A percentile compares a stretch with the other conserved stretches of the same genome.
These are phyloP conservation scores for Drosophila malerkotliana DNA, from an alignment of 1,140 invertebrate genomes.

Conservation along the genomic window DNA sequence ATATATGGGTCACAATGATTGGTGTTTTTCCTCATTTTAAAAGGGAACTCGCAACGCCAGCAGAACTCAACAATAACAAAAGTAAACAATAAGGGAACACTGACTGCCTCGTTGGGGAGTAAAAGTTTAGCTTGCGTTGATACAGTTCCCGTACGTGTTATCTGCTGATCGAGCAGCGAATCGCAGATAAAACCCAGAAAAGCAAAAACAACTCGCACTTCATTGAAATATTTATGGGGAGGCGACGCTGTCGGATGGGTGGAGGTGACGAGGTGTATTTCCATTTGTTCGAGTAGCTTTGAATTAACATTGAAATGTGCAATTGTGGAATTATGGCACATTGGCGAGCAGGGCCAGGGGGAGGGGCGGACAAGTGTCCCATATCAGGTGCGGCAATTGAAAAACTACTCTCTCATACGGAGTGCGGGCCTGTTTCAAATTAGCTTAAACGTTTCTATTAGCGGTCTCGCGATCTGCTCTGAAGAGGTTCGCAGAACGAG, in stretches of 20 bases:
- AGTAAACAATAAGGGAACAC: constrained; percentile 34
- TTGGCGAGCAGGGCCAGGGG: constrained; percentile 5
- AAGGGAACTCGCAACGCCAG: neutral
- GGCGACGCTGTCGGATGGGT: neutral
- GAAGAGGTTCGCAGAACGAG: constrained; percentile 7
- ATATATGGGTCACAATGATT: constrained; percentile 37
- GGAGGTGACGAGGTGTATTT: constrained; percentile 3
- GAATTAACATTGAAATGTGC: constrained; percentile 70
- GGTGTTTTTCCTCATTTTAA: constrained; percentile 2
- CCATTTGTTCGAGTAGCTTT: constrained; percentile 31
- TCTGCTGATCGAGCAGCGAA: constrained; percentile 47
- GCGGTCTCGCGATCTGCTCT: neutral
- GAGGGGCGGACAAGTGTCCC: neutral
- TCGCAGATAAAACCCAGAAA: constrained; percentile 54
- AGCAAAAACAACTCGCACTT: constrained; percentile 39
- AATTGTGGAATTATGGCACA: constrained; percentile 50
- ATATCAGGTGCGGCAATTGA: constrained; percentile 31
- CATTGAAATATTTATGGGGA: constrained; percentile 57
- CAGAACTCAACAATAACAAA: constrained; percentile 4
- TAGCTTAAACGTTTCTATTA: constrained; percentile 15
- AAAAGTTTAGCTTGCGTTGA: constrained; percentile 15
- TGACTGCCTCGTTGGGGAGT: constrained; percentile 1
- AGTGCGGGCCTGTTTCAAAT: constrained; percentile 5
- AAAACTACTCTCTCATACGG: constrained; percentile 23
- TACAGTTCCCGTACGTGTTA: constrained; percentile 37